These are phyloP conservation scores for Capreolus pygargus DNA, from an alignment of 2,113 vertebrate genomes.

Conservation along the genomic window DNA sequence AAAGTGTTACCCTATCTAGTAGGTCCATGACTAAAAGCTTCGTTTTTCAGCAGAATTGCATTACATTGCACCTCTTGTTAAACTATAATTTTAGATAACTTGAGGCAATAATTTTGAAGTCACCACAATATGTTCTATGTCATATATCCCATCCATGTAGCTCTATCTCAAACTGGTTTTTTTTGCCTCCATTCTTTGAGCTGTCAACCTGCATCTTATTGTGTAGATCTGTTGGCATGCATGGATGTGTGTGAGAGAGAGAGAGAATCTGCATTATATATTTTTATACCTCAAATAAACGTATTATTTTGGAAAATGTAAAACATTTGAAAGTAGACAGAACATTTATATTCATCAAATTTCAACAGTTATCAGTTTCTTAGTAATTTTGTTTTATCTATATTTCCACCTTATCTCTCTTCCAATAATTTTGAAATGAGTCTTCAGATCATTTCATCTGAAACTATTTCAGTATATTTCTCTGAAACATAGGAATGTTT, in stretches of 20 bases:
- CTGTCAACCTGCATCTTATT: not conserved
- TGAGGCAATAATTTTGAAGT: constrained; percentile 13
- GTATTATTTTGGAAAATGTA: not conserved
- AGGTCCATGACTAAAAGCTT: not conserved
- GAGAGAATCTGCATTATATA: not conserved
- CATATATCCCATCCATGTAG: not conserved
- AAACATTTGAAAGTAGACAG: not conserved
- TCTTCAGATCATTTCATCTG: not conserved
- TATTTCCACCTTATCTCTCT: not conserved
- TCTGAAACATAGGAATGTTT: not conserved
- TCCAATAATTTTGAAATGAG: not conserved
- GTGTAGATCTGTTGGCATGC: not conserved
- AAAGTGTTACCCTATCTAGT: not conserved
- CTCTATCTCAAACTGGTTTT: not conserved
- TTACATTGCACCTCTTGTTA: not conserved
- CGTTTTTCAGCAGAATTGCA: not conserved
- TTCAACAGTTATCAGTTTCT: not conserved
- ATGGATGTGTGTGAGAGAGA: fast-evolving
- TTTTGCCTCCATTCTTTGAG: not conserved
- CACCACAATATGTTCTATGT: not conserved
- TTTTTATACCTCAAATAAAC: not conserved
- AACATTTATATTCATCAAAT: not conserved
- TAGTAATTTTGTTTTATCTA: not conserved
- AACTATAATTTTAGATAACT: not conserved
- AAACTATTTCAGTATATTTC: not conserved